Conservation (phyloP, 2,888 invertebrate species). For the Drosophila histrio region DNA sequence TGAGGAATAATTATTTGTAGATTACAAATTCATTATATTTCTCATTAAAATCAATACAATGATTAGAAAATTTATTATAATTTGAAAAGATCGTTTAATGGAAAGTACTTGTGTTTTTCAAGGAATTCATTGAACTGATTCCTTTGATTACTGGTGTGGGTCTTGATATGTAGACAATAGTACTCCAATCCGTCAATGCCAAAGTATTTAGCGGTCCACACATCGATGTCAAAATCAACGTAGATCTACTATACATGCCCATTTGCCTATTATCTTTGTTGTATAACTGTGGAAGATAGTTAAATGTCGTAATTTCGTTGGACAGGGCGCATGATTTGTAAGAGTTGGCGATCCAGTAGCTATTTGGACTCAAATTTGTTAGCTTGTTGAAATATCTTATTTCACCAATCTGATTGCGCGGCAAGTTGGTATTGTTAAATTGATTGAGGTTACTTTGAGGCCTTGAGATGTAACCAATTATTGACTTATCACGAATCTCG, state of each 20-base stretch:
- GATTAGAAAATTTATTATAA: too few relatives aligned
- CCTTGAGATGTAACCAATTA: slow-evolving; percentile 9
- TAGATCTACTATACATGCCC: not conserved
- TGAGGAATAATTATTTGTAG: too few relatives aligned
- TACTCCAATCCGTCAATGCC: not conserved
- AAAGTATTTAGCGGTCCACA: not conserved
- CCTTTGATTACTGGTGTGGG: not conserved
- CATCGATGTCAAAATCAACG: not conserved
- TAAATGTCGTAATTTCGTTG: not conserved
- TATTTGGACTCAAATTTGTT: not conserved
- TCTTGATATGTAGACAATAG: slow-evolving; percentile 1
- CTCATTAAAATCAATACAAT: too few relatives aligned
- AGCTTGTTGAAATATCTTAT: not conserved
- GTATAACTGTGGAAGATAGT: slow-evolving; percentile 15
- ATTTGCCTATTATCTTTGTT: not conserved
- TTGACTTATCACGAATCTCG: not conserved
- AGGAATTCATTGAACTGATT: not conserved
- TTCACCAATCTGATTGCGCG: not conserved
- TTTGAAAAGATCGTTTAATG: too few relatives aligned
- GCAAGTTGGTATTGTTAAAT: not conserved
- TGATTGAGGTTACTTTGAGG: slow-evolving; percentile 1
- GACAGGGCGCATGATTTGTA: not conserved
- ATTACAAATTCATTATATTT: too few relatives aligned
- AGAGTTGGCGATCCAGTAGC: not conserved
- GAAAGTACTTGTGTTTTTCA: not conserved